Conservation (phyloP, 2,888 invertebrate species). For the Lumbricus terrestris region DNA sequence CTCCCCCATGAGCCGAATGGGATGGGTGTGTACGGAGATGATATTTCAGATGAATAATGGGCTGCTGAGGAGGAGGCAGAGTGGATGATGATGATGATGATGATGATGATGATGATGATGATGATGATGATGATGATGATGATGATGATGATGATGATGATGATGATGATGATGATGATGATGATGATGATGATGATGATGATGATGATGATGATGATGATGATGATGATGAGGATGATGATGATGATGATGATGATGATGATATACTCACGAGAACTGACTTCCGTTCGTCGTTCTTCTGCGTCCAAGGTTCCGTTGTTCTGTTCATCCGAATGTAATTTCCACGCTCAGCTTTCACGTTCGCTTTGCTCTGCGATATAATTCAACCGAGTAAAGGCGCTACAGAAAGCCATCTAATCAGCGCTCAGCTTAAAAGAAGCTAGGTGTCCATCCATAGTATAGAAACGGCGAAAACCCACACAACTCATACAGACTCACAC, state of each 20-base stretch:
- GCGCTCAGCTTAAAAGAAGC: background rate
- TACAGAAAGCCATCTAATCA: background rate
- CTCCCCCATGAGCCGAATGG: no score
- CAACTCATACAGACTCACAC: no score
- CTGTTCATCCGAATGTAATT: conserved; percentile 6
- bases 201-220: no score
- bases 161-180: no score
- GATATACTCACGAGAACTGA: conserved; percentile 5
- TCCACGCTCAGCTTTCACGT: background rate
- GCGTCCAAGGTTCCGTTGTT: conserved; percentile 8
- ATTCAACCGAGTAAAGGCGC: background rate
- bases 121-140: no score
- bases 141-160: no score
- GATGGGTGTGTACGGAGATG: background rate
- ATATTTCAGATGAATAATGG: background rate
- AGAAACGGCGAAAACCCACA: background rate
- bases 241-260: no score
- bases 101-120: no score
- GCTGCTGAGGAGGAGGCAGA: background rate
- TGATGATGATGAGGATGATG: no score
- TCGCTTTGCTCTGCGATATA: background rate
- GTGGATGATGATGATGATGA: no score
- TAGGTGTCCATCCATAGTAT: background rate
- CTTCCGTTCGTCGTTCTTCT: background rate
- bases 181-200: no score